Base-by-base conservation (phyloP, 2,797 vertebrate species). In the Hafferia zeledoni region DNA sequence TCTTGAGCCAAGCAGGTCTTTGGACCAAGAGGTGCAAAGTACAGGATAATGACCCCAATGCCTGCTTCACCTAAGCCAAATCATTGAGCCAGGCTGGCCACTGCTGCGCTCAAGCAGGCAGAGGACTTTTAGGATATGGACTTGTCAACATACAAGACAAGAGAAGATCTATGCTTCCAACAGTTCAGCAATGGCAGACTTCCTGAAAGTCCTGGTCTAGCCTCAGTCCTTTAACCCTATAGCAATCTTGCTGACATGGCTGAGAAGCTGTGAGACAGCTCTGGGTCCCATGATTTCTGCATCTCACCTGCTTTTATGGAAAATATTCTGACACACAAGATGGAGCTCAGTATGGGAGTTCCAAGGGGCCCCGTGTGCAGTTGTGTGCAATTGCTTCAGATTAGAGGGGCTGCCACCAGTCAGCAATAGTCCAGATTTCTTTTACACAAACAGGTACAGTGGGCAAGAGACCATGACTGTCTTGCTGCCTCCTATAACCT, bases 171-270 rank as follows among this genome's bases (percentile, higher is more conserved):
- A 68, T 9, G 11, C 19, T 72, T 77, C 64, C 35, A 64, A 33
- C 0, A 7, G 23, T 22, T 17, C 25, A 41, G 12, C 13, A 46
- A 39, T 0, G 2, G 24, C n/a, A 86, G 18, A 17, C 3, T 27
- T 50, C 30, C 43, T 0, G 0, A 64, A 68, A 57, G 56, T 53
- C 57, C 33, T 72, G 25, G 6, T 16, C 30, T 41, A 57, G 23
- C 37, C 64, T 77, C 57, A 35, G 43, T n/a, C 82, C 47, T 86
- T 89, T 39, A 67, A 24, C 12, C 14, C 6, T 11, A 3, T 57
- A 61, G 10, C 37, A 8, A 13, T 52, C 39, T 47, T 56, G 30
- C 17, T 67, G 27, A 61, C 20, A 17, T 12, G 27, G 12, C 47
- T 84, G 37, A 83, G 43, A 76, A 88, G 27, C 30, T 19, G 59